Conservation (phyloP, 2,797 vertebrate genomes). For the Spheniscus humboldti region DNA sequence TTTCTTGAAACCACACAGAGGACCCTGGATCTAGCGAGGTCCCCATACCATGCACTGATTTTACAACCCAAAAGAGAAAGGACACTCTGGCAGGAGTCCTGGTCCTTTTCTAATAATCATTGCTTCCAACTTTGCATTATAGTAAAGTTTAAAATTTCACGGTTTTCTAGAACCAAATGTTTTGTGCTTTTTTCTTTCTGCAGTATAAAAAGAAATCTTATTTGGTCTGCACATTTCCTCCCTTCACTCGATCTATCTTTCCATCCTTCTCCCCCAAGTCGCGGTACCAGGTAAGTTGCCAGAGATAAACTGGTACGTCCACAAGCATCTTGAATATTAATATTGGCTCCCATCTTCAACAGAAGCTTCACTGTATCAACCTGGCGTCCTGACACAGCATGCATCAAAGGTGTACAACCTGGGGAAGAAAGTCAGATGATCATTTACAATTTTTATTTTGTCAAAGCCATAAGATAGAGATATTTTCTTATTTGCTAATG, state of each 20-base stretch:
- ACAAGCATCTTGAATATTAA: constrained; percentile 85
- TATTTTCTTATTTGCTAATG: neutral
- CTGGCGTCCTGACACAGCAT: constrained; percentile 86
- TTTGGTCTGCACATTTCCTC: neutral
- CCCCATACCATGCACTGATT: neutral
- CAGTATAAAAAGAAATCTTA: neutral
- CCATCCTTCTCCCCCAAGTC: neutral
- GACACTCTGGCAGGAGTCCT: neutral
- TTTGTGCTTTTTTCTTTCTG: neutral
- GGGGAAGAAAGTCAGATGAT: constrained; percentile 26
- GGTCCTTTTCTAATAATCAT: neutral
- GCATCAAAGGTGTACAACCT: constrained; percentile 91
- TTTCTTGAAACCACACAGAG: neutral
- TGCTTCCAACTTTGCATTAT: neutral
- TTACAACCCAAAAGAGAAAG: neutral
- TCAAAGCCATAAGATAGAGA: neutral
- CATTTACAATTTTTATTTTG: neutral
- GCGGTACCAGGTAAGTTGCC: constrained; percentile 84
- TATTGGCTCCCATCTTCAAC: constrained; percentile 89
- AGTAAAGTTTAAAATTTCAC: neutral
- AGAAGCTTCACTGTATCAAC: constrained; percentile 88
- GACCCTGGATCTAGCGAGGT: neutral
- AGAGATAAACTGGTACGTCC: constrained; percentile 86
- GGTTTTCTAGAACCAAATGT: neutral
- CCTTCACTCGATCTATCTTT: neutral